A percentile compares a stretch with the other conserved stretches of the same genome.
These are phyloP conservation scores for Beris chalybata DNA, from an alignment of 2,888 invertebrate species.

Conservation along the genomic window DNA sequence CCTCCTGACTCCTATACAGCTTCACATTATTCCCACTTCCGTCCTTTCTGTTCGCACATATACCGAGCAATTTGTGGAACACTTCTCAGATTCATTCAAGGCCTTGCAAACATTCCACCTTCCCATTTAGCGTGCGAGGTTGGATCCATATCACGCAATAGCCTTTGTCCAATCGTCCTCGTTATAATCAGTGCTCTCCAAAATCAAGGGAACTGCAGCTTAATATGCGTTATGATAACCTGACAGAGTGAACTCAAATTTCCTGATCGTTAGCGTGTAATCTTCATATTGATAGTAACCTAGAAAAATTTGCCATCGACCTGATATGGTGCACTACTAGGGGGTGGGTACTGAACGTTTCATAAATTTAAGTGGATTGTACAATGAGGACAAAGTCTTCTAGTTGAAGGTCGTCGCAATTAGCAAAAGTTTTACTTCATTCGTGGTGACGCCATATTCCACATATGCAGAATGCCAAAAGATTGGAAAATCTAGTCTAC, in stretches of 20 bases:
- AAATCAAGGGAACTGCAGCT: background rate
- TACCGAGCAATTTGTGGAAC: no score
- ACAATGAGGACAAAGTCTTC: slow-evolving; percentile 7
- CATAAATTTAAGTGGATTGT: background rate
- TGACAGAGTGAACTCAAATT: slow-evolving; percentile 9
- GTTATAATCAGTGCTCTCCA: no score
- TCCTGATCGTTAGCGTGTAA: background rate
- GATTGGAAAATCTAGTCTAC: background rate
- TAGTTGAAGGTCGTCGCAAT: slow-evolving; percentile 29
- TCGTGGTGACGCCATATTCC: slow-evolving; percentile 6
- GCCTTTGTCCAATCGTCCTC: no score
- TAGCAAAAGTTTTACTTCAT: slow-evolving; percentile 7
- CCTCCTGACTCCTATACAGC: background rate
- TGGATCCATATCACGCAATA: no score
- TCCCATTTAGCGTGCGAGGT: no score
- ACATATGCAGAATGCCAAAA: background rate
- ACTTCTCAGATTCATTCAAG: no score
- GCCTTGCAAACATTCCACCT: no score
- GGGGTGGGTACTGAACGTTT: no score
- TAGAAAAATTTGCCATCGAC: background rate
- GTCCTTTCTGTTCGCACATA: no score
- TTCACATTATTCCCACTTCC: no score
- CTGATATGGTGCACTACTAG: no score
- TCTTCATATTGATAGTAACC: background rate
- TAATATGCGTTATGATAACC: background rate